A percentile compares a stretch with the other conserved stretches of the same genome.
Evolutionary conservation across 2,113 vertebrate species (phyloP).

Genomic region (Tringa solitaria): DNA sequence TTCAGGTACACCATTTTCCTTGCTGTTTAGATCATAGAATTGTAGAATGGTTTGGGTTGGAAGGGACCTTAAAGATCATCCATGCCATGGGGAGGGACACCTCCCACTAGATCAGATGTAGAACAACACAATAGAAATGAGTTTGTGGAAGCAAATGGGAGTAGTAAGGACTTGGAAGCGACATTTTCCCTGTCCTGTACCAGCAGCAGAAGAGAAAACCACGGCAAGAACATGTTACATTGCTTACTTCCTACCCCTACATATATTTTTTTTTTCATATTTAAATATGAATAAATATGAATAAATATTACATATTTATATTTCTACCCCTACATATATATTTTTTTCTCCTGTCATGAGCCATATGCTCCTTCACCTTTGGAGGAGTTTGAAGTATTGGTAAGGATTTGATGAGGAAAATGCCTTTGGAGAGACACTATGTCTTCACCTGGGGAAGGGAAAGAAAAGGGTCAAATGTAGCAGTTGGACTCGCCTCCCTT

Average conservation of each 20-base stretch:
- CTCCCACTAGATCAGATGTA: not conserved
- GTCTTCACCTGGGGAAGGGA: not conserved
- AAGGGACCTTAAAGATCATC: too few relatives aligned
- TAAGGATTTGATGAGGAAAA: not conserved
- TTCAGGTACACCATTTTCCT: not conserved
- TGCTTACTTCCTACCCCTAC: not conserved
- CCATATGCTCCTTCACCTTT: not conserved
- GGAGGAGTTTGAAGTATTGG: not conserved
- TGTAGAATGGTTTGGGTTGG: too few relatives aligned
- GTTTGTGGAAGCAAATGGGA: not conserved
- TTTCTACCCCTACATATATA: not conserved
- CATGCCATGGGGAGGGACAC: too few relatives aligned
- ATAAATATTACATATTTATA: too few relatives aligned
- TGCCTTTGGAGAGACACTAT: not conserved
- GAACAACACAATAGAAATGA: not conserved
- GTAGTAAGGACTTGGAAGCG: not conserved
- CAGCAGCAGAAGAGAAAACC: not conserved
- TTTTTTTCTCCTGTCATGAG: not conserved
- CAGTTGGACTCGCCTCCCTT: rapidly evolving
- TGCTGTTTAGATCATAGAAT: not conserved
- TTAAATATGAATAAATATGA: too few relatives aligned
- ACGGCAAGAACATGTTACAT: rapidly evolving
- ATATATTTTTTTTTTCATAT: not conserved
- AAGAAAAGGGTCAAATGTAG: too few relatives aligned
- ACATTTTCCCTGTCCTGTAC: not conserved